Evolutionary conservation across 2,797 vertebrate genomes (phyloP), one percentile per base, ranked within the genome.

Genomic region (Columba guinea): DNA sequence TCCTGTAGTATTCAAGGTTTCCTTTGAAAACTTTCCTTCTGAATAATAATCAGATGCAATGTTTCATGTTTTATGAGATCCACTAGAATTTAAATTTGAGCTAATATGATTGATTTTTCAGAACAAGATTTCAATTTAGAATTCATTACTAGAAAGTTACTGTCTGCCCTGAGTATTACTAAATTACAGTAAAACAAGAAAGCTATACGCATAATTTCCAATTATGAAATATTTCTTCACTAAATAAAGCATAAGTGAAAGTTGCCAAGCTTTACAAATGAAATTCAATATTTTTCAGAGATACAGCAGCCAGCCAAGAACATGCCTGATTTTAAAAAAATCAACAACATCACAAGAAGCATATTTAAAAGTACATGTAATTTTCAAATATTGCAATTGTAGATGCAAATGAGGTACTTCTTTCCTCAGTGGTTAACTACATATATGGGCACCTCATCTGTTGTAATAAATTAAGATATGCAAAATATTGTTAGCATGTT

Each of bases 401-500:
- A 84, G 44, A 93, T 86, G 82, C 76, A 95, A 78, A 94, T 56
- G 44, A 92, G 59, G 69, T 65, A 84, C 74, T 94, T 75, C 30
- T 84, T 96, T 90, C 48, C 22, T 78, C 52, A 16, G 35, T 69
- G 26, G 52, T 70, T 92, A 93, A 95, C 35, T 93, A 70, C 67
- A 76, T 73, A 35, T 34, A 75, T 32, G 89, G 94, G 79, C 76
- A 94, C 13, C 62, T 91, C 73, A 95, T 82, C 67, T 95, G 48
- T 51, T 90, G 77, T 65, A 76, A 92, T 56, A 92, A 89, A 95
- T 92, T 87, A 86, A 73, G 82, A 44, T 44, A 88, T 63, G 83
- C 62, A 92, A 93, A 82, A 85, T 5, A n/a, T 27, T 84, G 52
- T 63, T 84, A 85, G 49, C 44, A 49, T 77, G 71, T 94, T 95